These are phyloP conservation scores for Psix sp. DNA, from an alignment of 1,140 invertebrate genomes.

Conservation along the genomic window DNA sequence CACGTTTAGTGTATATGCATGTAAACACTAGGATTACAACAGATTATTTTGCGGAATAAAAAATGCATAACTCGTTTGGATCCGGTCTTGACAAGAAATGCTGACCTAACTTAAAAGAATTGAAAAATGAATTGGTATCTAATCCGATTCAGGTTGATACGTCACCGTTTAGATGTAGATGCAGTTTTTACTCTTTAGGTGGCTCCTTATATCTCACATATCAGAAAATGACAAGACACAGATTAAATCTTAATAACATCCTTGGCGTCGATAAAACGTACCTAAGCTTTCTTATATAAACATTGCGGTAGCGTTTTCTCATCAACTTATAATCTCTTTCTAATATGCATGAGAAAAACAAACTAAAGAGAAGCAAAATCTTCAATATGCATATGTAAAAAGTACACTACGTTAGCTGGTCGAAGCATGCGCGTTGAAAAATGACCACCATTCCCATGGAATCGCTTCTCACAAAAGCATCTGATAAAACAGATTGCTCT, in stretches of 20 bases:
- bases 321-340: too few species aligned
- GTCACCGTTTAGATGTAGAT: background rate
- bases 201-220: background rate
- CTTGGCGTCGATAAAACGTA: background rate
- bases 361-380: background rate
- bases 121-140: background rate
- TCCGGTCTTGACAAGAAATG: background rate
- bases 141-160: background rate
- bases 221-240: background rate
- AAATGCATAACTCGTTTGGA: background rate
- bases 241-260: conserved; percentile 3
- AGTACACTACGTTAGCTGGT: too few species aligned
- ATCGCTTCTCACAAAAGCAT: too few species aligned
- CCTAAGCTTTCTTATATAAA: too few species aligned
- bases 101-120: background rate
- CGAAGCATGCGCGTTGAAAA: too few species aligned
- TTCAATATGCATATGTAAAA: background rate
- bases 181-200: background rate
- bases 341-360: background rate
- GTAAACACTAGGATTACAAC: too few species aligned
- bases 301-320: too few species aligned
- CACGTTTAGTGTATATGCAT: too few species aligned
- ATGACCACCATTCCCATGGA: too few species aligned
- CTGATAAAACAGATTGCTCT: too few species aligned
- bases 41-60: too few species aligned